Evolutionary conservation across 2,113 vertebrate genomes (phyloP), one percentile per base, ranked within the genome.

Genomic region (Amphilophus citrinellus): DNA sequence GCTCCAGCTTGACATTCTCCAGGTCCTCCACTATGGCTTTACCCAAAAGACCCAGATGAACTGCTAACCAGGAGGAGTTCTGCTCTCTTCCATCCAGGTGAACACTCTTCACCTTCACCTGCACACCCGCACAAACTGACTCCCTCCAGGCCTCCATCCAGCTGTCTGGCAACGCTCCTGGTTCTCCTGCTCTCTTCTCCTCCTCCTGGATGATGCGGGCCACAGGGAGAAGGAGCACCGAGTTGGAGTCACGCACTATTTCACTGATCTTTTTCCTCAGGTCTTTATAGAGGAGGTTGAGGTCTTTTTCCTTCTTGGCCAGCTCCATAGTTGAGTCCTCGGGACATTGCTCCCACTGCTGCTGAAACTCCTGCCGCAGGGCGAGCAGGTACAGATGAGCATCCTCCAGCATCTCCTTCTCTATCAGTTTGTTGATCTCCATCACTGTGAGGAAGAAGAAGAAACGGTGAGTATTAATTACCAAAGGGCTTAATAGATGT

Each of bases 341-440:
- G 0, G 44, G 65, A 9, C 37, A 42, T 1, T n/a, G 44, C 22
- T 88, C 10, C 27, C 0, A 30, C 18, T 96, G 93, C 77, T 22
- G 75, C 73, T 92, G 86, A 82, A 95, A 88, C 92, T 96, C 95
- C 63, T 10, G 39, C 9, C 93, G 87, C 87, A 95, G 18, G 5
- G 94, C 57, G 3, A 96, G 90, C n/a, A 96, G 90, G 89, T 96
- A 94, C 47, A 94, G 59, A 73, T 96, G 92, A 10, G 95, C 95
- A 68, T 95, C 93, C 88, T 95, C 93, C 89, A 96, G 84, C 7
- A 80, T 79, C 79, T 89, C 91, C 39, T 10, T 88, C 56, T 95
- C 92, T 2, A 96, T 96, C 83, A 96, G 90, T 56, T 93, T 92
- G 63, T 90, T 95, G 89, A 96, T 96, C 93, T 96, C 88, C 95